These are phyloP conservation scores for Scalopus aquaticus DNA, from an alignment of 2,113 vertebrate genomes.

Conservation along the genomic window DNA sequence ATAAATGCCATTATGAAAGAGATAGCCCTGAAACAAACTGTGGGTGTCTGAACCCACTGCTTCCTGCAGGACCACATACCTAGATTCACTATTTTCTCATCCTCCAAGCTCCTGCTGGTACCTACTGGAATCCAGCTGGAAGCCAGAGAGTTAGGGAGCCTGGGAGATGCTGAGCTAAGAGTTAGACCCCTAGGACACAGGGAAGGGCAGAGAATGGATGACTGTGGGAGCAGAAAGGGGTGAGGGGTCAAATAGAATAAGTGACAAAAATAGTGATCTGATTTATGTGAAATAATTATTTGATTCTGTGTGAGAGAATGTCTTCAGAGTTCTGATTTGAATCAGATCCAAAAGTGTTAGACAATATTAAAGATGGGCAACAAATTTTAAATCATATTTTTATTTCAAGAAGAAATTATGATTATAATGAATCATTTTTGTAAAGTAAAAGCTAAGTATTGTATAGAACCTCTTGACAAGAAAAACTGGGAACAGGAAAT, in stretches of 20 bases:
- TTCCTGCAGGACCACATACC: too few species aligned
- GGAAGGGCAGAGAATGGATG: not conserved
- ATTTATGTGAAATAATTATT: not conserved
- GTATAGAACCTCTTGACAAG: not conserved
- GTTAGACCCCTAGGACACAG: not conserved
- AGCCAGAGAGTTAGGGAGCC: not conserved
- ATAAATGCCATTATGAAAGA: not conserved
- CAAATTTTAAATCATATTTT: not conserved
- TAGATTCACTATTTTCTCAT: not conserved
- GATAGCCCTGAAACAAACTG: not conserved
- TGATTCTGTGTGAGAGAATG: not conserved
- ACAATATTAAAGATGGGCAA: not conserved
- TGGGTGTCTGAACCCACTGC: not conserved
- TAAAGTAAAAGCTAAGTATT: not conserved
- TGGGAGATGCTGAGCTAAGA: not conserved
- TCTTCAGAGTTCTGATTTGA: not conserved
- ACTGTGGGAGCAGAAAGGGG: too few species aligned
- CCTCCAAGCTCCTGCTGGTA: not conserved
- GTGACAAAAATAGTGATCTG: not conserved
- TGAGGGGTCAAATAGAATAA: not conserved
- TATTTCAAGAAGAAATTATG: not conserved
- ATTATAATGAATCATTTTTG: not conserved
- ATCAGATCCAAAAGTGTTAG: not conserved
- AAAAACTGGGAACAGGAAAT: not conserved
- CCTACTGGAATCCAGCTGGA: not conserved